Percentiles rank a stretch among this genome's conserved stretches.
These are phyloP conservation scores for Cheilosia urbana DNA, from an alignment of 2,888 invertebrate genomes.

Conservation along the genomic window DNA sequence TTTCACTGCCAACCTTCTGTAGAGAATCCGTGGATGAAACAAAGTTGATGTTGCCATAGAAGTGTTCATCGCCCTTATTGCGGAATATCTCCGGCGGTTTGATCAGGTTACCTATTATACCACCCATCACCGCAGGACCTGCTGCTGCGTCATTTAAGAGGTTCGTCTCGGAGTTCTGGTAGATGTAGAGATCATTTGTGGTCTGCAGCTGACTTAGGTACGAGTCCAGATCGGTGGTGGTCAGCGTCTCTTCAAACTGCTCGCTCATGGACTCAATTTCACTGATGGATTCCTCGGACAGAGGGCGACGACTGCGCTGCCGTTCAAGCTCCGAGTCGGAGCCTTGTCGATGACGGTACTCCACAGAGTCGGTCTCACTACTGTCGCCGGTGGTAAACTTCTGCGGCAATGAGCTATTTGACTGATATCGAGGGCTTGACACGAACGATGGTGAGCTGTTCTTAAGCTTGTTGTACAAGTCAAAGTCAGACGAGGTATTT, in stretches of 20 bases:
- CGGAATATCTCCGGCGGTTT: slow-evolving; percentile 83
- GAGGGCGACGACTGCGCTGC: slow-evolving; percentile 88
- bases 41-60: slow-evolving; percentile 83
- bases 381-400: slow-evolving; percentile 79
- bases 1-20: slow-evolving; percentile 78
- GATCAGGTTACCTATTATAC: slow-evolving; percentile 81
- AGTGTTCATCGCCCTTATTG: slow-evolving; percentile 82
- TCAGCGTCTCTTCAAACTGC: slow-evolving; percentile 85
- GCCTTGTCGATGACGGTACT: slow-evolving; percentile 84
- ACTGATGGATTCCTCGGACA: slow-evolving; percentile 90
- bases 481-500: slow-evolving; percentile 83
- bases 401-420: slow-evolving; percentile 80
- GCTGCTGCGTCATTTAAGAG: slow-evolving; percentile 78
- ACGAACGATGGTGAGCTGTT: slow-evolving; percentile 81
- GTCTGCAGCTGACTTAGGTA: slow-evolving; percentile 88
- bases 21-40: slow-evolving; percentile 83
- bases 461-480: slow-evolving; percentile 82
- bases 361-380: slow-evolving; percentile 84
- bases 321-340: slow-evolving; percentile 85
- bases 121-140: slow-evolving; percentile 76
- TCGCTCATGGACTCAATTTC: slow-evolving; percentile 87
- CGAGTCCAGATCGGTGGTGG: slow-evolving; percentile 87
- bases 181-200: slow-evolving; percentile 84
- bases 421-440: slow-evolving; percentile 80
- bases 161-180: slow-evolving; percentile 78